These are phyloP conservation scores for Scomberomorus guttatus DNA, from an alignment of 2,797 vertebrate genomes.

Conservation along the genomic window DNA sequence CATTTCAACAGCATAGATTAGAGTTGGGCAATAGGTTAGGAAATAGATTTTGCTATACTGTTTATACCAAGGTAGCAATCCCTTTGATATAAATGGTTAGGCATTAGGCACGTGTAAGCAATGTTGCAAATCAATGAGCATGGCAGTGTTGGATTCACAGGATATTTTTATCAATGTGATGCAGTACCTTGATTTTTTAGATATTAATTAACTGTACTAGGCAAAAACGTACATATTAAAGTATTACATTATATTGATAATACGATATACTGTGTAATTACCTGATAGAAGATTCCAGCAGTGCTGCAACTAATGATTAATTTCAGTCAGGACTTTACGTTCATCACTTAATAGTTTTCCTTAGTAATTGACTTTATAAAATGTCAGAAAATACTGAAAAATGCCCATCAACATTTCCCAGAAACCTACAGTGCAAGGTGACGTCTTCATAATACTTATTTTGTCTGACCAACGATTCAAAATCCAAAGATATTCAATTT, in stretches of 20 bases:
- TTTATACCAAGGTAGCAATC: slow-evolving; percentile 8
- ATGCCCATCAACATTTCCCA: not conserved
- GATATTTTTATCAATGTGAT: not conserved
- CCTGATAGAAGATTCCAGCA: too few species aligned
- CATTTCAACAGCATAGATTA: slow-evolving; percentile 34
- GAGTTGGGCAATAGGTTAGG: not conserved
- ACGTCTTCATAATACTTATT: not conserved
- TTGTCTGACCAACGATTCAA: not conserved
- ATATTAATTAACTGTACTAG: not conserved
- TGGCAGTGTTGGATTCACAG: not conserved
- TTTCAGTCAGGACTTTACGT: not conserved
- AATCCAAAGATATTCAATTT: not conserved
- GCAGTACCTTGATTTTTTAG: not conserved
- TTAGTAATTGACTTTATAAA: too few species aligned
- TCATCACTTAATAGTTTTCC: not conserved
- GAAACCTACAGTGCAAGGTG: not conserved
- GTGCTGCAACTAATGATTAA: not conserved
- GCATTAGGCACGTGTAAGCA: not conserved
- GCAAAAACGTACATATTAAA: not conserved
- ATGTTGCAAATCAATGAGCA: slow-evolving; percentile 10
- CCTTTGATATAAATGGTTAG: not conserved
- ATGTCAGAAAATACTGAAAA: not conserved
- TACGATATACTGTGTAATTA: too few species aligned
- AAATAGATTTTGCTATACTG: not conserved
- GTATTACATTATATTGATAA: too few species aligned